Percentiles rank a stretch among this genome's conserved stretches.
Evolutionary conservation across 92 coral and sea anemone species (phyloP).

Genomic region (Galaxea fascicularis): DNA sequence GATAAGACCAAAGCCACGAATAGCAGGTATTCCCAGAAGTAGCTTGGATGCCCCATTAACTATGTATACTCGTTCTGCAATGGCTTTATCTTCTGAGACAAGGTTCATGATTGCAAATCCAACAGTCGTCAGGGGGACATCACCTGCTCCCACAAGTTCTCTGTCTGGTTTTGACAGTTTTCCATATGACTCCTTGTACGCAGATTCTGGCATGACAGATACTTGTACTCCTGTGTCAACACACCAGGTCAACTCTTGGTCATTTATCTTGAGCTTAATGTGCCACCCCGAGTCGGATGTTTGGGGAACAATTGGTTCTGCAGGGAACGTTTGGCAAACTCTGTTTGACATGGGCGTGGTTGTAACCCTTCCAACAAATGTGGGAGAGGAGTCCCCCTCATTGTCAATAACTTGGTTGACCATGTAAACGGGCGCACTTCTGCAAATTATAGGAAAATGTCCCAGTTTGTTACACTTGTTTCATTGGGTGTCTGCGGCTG

Average conservation of each 20-base stretch:
- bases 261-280: slow-evolving; percentile 34
- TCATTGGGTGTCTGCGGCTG: slow-evolving; percentile 52
- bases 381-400: neutral
- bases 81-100: slow-evolving; percentile 4
- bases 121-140: slow-evolving; percentile 33
- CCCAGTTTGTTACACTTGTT: slow-evolving; percentile 1
- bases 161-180: slow-evolving; percentile 44
- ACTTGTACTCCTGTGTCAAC: slow-evolving; percentile 61
- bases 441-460: neutral
- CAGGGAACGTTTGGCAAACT: neutral
- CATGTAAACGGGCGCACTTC: neutral
- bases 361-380: slow-evolving; percentile 6
- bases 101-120: slow-evolving; percentile 29
- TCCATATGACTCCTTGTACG: slow-evolving; percentile 38
- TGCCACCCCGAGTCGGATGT: slow-evolving; percentile 44
- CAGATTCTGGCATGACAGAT: slow-evolving; percentile 55
- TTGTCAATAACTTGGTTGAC: neutral
- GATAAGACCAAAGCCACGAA: slow-evolving; percentile 51
- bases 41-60: slow-evolving; percentile 53
- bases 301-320: neutral
- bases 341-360: neutral
- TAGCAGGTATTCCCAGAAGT: slow-evolving; percentile 57
- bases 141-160: slow-evolving; percentile 58
- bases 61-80: slow-evolving; percentile 52
- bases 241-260: slow-evolving; percentile 56